A percentile compares a stretch with the other conserved stretches of the same genome.
Conservation (phyloP, 1,140 invertebrate genomes). For the Heterodera carotae region DNA sequence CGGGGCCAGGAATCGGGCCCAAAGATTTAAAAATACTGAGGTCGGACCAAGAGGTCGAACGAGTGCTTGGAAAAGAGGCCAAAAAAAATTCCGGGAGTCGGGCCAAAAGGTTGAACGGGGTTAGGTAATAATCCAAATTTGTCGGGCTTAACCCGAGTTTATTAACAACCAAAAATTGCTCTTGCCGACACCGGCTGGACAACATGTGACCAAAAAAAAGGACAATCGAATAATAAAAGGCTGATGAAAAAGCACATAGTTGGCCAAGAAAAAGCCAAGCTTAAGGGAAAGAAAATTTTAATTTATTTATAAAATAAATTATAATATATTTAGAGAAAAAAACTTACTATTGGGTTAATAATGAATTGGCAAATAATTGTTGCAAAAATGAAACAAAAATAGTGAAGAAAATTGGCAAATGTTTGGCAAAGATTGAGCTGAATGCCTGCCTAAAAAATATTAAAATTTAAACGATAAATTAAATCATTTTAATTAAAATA, state of each 20-base stretch:
- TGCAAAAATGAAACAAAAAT: not conserved
- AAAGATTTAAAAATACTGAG: too few species aligned
- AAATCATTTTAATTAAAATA: not conserved
- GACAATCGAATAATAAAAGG: conserved; percentile 12
- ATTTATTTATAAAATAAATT: not conserved
- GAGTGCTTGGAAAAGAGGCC: too few species aligned
- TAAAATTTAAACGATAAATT: not conserved
- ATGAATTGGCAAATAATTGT: conserved; percentile 3
- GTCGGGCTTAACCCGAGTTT: too few species aligned
- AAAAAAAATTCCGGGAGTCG: too few species aligned
- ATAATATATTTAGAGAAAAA: too few species aligned
- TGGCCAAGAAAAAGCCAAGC: conserved; percentile 18
- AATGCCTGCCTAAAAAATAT: conserved; percentile 9
- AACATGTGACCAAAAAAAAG: conserved; percentile 16
- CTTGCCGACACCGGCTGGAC: conserved; percentile 9
- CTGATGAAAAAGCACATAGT: conserved; percentile 15
- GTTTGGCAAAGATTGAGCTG: not conserved
- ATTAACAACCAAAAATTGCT: conserved; percentile 25
- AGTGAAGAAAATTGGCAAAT: not conserved
- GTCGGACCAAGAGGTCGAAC: too few species aligned
- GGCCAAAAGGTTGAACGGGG: too few species aligned
- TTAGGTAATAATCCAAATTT: too few species aligned
- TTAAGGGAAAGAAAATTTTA: not conserved
- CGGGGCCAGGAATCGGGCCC: too few species aligned
- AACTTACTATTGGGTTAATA: not conserved